These are phyloP conservation scores for Danionella cerebrum DNA, from an alignment of 2,113 vertebrate species.

Conservation along the genomic window DNA sequence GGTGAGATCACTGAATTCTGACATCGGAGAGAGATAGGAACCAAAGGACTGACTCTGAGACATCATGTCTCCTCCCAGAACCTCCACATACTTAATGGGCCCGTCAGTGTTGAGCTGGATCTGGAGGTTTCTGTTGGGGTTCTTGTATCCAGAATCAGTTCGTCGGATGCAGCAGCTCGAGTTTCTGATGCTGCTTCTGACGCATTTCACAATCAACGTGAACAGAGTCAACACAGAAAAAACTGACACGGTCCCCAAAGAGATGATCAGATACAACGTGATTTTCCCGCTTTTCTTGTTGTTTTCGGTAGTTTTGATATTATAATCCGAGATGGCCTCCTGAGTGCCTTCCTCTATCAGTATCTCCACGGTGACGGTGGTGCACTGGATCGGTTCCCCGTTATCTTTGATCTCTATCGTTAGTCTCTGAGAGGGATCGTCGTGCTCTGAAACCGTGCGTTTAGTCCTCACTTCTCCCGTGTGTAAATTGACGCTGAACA, in stretches of 20 bases:
- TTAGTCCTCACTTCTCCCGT: constrained; percentile 75
- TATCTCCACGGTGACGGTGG: constrained; percentile 60
- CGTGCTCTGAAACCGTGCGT: constrained; percentile 64
- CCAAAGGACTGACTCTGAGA: constrained; percentile 61
- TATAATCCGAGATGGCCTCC: constrained; percentile 42
- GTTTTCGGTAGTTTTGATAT: constrained; percentile 22
- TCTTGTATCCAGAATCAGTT: constrained; percentile 39
- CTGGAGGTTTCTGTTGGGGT: constrained; percentile 60
- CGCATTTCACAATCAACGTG: constrained; percentile 39
- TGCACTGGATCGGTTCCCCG: constrained; percentile 68
- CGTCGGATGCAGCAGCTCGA: constrained; percentile 54
- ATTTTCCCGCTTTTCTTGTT: constrained; percentile 50
- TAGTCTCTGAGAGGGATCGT: constrained; percentile 64
- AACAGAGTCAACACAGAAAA: constrained; percentile 40
- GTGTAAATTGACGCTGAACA: constrained; percentile 68
- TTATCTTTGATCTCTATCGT: constrained; percentile 71
- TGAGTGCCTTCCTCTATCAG: constrained; percentile 42
- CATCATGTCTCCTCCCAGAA: constrained; percentile 55
- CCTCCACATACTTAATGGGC: constrained; percentile 65
- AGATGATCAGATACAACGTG: constrained; percentile 75
- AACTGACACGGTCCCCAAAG: constrained; percentile 48
- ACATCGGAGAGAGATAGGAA: constrained; percentile 61
- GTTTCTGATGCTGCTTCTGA: constrained; percentile 35
- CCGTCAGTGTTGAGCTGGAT: constrained; percentile 62
- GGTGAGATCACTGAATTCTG: constrained; percentile 62